Evolutionary conservation across 2,888 invertebrate species (phyloP).

Genomic region (Loripinus fragilis): DNA sequence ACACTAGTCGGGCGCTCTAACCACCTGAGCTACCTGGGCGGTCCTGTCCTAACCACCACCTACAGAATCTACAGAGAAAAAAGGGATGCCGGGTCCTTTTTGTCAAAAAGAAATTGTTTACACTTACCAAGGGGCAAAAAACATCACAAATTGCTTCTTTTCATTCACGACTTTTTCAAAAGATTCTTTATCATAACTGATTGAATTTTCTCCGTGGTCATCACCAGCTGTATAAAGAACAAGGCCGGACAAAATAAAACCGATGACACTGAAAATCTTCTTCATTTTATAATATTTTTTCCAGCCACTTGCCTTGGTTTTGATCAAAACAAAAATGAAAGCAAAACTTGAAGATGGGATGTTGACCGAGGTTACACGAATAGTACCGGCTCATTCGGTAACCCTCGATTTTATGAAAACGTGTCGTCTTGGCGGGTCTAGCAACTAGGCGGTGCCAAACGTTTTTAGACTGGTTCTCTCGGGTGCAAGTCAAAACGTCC

Average conservation of each 20-base stretch:
- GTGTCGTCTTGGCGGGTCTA: background rate
- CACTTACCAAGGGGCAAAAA: slow-evolving; percentile 81
- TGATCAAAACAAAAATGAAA: background rate
- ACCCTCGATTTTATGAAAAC: background rate
- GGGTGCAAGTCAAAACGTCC: too few species aligned
- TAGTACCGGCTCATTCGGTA: background rate
- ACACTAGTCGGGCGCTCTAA: too few species aligned
- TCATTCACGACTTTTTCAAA: slow-evolving; percentile 65
- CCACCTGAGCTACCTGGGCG: too few species aligned
- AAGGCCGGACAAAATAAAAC: background rate
- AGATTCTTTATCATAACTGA: slow-evolving; percentile 60
- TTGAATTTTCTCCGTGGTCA: slow-evolving; percentile 68
- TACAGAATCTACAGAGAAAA: too few species aligned
- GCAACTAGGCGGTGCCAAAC: background rate
- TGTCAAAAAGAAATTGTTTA: too few species aligned
- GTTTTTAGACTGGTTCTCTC: too few species aligned
- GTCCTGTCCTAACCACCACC: too few species aligned
- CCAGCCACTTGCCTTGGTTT: background rate
- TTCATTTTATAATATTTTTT: background rate
- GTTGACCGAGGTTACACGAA: background rate
- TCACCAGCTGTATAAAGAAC: slow-evolving; percentile 41
- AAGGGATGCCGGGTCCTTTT: too few species aligned
- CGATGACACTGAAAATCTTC: background rate
- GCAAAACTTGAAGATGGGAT: background rate
- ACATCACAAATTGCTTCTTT: slow-evolving; percentile 79